Evolutionary conservation across 1,140 invertebrate species (phyloP), one percentile per base, ranked within the genome.

Genomic region (Procambarus virginalis): DNA sequence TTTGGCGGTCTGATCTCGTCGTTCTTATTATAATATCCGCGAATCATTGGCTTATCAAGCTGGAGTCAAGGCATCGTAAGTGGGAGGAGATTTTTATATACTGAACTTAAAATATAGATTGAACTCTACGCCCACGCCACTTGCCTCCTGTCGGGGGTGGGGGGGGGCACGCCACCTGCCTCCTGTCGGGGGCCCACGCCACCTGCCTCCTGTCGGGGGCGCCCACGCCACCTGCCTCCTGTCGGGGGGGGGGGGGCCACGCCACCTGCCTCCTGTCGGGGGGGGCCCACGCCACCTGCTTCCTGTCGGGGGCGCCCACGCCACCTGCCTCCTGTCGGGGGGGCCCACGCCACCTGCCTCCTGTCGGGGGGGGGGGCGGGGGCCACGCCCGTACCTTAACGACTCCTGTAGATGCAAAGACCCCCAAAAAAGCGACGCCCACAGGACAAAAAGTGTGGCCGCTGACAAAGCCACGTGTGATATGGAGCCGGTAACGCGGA

Each of bases 401-500:
- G 34, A 34, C 34, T 34, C 34, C 34, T 34, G 34, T 34, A 34
- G 34, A 34, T 34, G 34, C 34, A 34, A 34, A 34, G 34, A 34
- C 34, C 34, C n/a, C n/a, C n/a, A 34, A 78, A 49, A n/a, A 85
- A 55, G 34, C 45, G 20, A 70, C 78, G 48, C 60, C 49, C n/a
- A 78, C 34, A 10, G 6, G 46, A 76, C 12, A 75, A 75, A 84
- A 51, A 34, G 48, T 46, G 2, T 55, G 84, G 87, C 78, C 87
- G 78, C 68, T 84, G 87, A 84, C 87, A 89, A 89, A 89, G 80
- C 80, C 48, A 75, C 51, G 70, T 64, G 80, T 89, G 87, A 78
- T 64, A 89, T 84, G 80, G 79, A 76, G 22, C 51, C 34, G 87
- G 84, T 73, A 55, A 89, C 87, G 58, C 46, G 20, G 46, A 10